phyloP scores from a whole-genome alignment of 2,113 vertebrate species.

The Halcyon malimbica region DNA sequence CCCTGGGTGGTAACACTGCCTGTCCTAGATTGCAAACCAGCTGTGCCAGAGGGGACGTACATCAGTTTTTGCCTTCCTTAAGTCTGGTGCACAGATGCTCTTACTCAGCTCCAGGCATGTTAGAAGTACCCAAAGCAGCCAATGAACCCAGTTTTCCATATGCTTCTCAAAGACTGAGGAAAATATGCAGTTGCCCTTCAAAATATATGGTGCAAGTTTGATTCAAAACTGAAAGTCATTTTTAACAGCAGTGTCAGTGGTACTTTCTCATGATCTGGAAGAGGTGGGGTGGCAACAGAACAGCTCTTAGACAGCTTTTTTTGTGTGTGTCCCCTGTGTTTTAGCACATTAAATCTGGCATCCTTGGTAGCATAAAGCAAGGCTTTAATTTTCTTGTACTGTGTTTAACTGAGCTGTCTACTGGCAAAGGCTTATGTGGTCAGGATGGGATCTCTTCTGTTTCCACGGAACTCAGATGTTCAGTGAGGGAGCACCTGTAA shows the following conservation, averaged over 20 bases:
- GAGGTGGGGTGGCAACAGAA: background rate
- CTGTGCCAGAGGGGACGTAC: background rate
- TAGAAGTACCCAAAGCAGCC: background rate
- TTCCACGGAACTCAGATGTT: background rate
- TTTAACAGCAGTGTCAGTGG: background rate
- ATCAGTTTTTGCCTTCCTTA: background rate
- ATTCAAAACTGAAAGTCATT: background rate
- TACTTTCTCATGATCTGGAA: background rate
- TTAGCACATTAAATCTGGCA: background rate
- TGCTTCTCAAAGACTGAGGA: background rate
- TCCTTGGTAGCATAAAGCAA: background rate
- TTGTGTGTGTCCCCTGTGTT: background rate
- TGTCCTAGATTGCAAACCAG: slow-evolving; percentile 16
- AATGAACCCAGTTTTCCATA: background rate
- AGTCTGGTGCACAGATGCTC: background rate
- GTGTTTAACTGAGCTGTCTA: background rate
- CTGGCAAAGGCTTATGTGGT: background rate
- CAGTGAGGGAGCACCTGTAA: background rate
- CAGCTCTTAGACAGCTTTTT: background rate
- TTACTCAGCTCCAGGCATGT: background rate
- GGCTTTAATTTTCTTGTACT: background rate
- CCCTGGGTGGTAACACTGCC: background rate
- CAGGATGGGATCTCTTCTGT: background rate
- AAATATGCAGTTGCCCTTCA: background rate
- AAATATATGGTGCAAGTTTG: background rate